phyloP scores from a whole-genome alignment of 2,113 vertebrate species.

The Trogon surrucura region DNA sequence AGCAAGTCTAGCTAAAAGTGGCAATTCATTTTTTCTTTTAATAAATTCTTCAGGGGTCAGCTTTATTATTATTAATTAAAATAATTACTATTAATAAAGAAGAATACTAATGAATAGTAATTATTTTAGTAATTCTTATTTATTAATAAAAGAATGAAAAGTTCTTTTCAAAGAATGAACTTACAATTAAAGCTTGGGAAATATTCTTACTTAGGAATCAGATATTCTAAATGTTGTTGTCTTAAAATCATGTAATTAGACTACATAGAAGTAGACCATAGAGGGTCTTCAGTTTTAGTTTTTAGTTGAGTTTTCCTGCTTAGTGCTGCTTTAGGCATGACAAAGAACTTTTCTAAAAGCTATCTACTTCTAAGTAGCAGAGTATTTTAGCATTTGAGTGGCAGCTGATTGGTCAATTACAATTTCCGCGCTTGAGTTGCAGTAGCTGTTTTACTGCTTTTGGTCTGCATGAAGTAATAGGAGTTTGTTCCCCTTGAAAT shows the following conservation, averaged over 20 bases:
- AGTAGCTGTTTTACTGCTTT: not conserved
- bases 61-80: not conserved
- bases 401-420: not conserved
- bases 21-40: not conserved
- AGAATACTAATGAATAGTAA: too few species aligned
- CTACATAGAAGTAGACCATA: not conserved
- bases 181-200: not conserved
- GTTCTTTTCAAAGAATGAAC: not conserved
- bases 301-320: not conserved
- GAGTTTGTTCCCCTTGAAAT: not conserved
- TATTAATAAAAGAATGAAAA: not conserved
- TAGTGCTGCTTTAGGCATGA: not conserved
- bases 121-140: not conserved
- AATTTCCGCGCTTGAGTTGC: not conserved
- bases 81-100: too few species aligned
- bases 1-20: not conserved
- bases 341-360: not conserved
- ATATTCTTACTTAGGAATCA: not conserved
- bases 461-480: not conserved
- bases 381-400: not conserved
- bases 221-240: not conserved
- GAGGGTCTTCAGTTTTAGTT: not conserved
- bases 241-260: not conserved
- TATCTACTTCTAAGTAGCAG: not conserved
- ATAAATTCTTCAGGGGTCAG: not conserved